Evolutionary conservation across 2,113 vertebrate genomes (phyloP).

Genomic region (Spea bombifrons): DNA sequence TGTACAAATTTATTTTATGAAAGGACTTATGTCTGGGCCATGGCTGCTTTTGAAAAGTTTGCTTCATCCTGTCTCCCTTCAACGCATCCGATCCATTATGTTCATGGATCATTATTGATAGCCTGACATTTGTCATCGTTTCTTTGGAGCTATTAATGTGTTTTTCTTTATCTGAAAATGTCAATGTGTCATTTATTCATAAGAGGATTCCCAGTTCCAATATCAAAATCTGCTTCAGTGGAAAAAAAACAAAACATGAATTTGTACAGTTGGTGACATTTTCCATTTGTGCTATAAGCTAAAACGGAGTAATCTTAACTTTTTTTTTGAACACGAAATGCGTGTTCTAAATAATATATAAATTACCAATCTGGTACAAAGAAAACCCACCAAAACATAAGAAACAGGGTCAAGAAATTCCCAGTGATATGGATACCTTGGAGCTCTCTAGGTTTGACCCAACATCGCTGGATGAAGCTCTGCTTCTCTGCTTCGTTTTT

Average conservation of each 20-base stretch:
- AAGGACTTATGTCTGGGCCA: constrained; percentile 24
- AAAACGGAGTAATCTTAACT: no score
- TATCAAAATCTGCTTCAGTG: constrained; percentile 61
- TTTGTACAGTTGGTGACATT: no score
- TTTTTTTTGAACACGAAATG: no score
- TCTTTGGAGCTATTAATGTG: constrained; percentile 78
- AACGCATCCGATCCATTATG: constrained; percentile 69
- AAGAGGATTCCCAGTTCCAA: constrained; percentile 75
- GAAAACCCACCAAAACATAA: no score
- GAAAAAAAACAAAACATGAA: constrained; percentile 14
- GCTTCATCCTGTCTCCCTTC: constrained; percentile 68
- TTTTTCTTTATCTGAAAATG: constrained; percentile 71
- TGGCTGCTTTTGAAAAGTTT: constrained; percentile 56
- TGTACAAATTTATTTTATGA: constrained; percentile 38
- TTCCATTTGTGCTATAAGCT: no score
- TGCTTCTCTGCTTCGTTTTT: no score
- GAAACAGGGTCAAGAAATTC: no score
- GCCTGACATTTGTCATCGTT: constrained; percentile 80
- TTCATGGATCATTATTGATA: constrained; percentile 79
- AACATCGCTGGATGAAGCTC: no score
- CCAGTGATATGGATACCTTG: no score
- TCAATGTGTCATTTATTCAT: constrained; percentile 80
- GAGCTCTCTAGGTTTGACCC: no score
- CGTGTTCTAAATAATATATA: no score
- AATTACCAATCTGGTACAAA: no score